phyloP scores from a whole-genome alignment of 2,113 vertebrate genomes.

The Myotis davidii region DNA sequence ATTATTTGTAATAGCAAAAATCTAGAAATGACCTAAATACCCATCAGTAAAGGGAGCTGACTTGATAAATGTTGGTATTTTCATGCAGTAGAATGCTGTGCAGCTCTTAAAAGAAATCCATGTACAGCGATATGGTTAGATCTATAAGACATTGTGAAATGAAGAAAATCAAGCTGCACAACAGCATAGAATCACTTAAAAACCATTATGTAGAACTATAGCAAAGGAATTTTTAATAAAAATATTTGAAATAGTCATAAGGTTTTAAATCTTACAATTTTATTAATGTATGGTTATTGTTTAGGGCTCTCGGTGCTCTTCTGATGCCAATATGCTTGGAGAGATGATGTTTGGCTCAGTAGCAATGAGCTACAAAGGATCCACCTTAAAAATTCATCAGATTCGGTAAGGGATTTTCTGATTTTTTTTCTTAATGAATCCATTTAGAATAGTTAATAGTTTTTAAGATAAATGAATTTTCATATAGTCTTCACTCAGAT shows the following conservation, averaged over 20 bases:
- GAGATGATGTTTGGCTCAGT: constrained; percentile 99
- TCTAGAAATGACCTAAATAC: neutral
- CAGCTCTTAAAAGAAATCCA: constrained; percentile 15
- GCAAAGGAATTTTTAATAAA: constrained; percentile 8
- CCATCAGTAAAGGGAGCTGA: neutral
- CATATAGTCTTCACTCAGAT: neutral
- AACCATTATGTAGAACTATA: neutral
- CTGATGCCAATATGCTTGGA: constrained; percentile 97
- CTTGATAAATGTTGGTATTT: constrained; percentile 4
- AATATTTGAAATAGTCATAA: constrained; percentile 23
- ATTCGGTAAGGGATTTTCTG: constrained; percentile 89
- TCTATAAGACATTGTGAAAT: neutral
- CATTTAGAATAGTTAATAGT: neutral
- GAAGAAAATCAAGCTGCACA: constrained; percentile 29
- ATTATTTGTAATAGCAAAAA: constrained; percentile 40
- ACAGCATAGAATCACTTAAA: neutral
- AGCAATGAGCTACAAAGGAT: constrained; percentile 99
- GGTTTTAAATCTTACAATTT: constrained; percentile 25
- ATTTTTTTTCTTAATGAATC: constrained; percentile 15
- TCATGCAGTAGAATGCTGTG: neutral
- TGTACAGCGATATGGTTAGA: neutral
- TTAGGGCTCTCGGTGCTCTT: constrained; percentile 93
- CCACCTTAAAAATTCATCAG: constrained; percentile 98
- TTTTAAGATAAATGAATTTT: constrained; percentile 38
- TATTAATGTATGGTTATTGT: constrained; percentile 37